phyloP scores from a whole-genome alignment of 2,888 invertebrate species.

The Polyommatus iphigenia region DNA sequence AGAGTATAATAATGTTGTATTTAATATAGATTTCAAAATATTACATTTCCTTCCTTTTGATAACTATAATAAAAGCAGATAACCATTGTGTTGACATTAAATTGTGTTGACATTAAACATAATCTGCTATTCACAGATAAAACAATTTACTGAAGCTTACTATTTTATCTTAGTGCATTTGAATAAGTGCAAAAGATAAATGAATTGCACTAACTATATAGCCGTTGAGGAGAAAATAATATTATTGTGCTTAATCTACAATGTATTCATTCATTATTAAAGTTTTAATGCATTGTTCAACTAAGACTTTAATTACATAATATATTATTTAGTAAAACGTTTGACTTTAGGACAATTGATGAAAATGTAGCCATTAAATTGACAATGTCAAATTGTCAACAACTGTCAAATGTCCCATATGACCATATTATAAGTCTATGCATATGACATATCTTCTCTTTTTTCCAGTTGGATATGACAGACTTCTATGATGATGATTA shows the following conservation, averaged over 20 bases:
- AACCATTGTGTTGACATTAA: background rate
- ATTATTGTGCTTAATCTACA: background rate
- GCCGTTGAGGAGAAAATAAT: background rate
- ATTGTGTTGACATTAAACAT: background rate
- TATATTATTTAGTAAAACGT: too few relatives aligned
- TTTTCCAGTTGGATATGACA: constrained; percentile 88
- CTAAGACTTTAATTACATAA: too few relatives aligned
- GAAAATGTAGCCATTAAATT: too few relatives aligned
- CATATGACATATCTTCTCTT: background rate
- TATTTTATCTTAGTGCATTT: background rate
- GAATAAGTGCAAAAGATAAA: background rate
- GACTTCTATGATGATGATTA: constrained; percentile 98
- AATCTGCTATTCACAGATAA: background rate
- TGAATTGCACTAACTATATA: background rate
- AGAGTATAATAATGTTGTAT: background rate
- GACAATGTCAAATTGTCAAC: background rate
- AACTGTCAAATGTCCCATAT: background rate
- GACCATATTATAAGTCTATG: too few relatives aligned
- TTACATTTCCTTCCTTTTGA: background rate
- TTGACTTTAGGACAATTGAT: too few relatives aligned
- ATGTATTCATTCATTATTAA: too few relatives aligned
- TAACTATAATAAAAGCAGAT: background rate
- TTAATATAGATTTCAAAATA: background rate
- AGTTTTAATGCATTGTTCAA: too few relatives aligned
- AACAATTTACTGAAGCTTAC: constrained; percentile 5